phyloP scores from a whole-genome alignment of 2,797 vertebrate genomes.

The Rhyacichthys aspro region DNA sequence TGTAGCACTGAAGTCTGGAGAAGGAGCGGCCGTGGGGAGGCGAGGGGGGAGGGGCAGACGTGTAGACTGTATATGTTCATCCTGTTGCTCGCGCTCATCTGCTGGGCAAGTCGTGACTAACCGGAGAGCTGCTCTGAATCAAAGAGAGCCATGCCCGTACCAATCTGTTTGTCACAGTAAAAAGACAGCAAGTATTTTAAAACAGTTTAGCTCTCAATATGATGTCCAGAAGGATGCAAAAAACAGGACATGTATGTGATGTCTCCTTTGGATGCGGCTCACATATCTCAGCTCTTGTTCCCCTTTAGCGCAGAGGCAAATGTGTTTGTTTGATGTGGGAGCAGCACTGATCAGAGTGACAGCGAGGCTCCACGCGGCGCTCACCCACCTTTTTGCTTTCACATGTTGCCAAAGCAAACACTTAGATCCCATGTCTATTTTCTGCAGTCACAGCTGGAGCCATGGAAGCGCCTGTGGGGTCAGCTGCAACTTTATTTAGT shows the following conservation, averaged over 20 bases:
- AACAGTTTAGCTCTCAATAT: conserved; percentile 28
- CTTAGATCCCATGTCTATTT: conserved; percentile 62
- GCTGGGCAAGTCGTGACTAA: conserved; percentile 78
- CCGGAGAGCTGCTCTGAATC: conserved; percentile 46
- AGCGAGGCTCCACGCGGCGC: conserved; percentile 38
- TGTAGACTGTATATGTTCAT: conserved; percentile 23
- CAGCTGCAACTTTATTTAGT: conserved; percentile 72
- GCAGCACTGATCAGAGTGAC: conserved; percentile 44
- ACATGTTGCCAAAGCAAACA: conserved; percentile 68
- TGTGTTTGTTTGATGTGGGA: conserved; percentile 54
- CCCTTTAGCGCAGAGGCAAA: conserved; percentile 20
- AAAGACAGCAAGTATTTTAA: conserved; percentile 22
- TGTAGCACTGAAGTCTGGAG: conserved; percentile 53
- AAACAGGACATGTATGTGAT: background rate
- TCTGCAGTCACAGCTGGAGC: conserved; percentile 64
- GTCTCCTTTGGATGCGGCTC: conserved; percentile 5
- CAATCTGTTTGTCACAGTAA: conserved; percentile 28
- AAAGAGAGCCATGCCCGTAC: conserved; percentile 37
- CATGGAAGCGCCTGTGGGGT: conserved; percentile 55
- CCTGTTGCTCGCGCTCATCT: conserved; percentile 71
- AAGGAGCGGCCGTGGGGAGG: conserved; percentile 32
- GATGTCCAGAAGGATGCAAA: conserved; percentile 15
- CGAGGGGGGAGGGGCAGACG: conserved; percentile 24
- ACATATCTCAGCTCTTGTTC: conserved; percentile 15
- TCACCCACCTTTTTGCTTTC: conserved; percentile 36